phyloP scores from a whole-genome alignment of 30 jellyfish, hydroid and myxozoan genomes.

The Turritopsis dohrnii region DNA sequence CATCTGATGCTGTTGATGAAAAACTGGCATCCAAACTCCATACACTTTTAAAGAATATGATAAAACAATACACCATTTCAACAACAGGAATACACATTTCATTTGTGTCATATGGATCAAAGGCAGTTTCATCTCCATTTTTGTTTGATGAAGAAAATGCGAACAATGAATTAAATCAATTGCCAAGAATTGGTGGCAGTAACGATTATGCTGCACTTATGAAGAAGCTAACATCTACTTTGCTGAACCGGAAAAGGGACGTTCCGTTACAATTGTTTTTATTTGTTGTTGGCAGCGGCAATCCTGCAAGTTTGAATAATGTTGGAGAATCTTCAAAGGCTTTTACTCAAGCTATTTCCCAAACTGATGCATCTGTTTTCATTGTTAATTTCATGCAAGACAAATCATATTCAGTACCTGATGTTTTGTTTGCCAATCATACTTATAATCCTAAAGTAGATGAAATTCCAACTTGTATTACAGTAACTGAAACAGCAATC shows the following conservation, averaged over 20 bases:
- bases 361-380: background rate
- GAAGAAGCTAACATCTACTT: background rate
- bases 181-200: background rate
- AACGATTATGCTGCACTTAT: background rate
- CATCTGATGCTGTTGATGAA: conserved; percentile 28
- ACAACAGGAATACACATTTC: conserved; percentile 26
- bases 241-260: background rate
- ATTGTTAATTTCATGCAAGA: background rate
- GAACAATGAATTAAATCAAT: background rate
- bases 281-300: background rate
- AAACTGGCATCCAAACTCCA: conserved; percentile 1
- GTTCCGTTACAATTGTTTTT: background rate
- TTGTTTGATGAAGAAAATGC: background rate
- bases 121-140: background rate
- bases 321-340: background rate
- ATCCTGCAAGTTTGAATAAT: background rate
- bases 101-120: conserved; percentile 19
- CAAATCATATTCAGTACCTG: background rate
- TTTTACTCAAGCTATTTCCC: background rate
- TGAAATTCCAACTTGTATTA: background rate
- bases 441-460: background rate
- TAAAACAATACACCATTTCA: conserved; percentile 17
- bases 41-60: conserved; percentile 9
- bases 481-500: background rate
- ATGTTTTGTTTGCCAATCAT: background rate